Evolutionary conservation across 2,888 invertebrate species (phyloP), one percentile per base, ranked within the genome.

Genomic region (Acleris laterana): DNA sequence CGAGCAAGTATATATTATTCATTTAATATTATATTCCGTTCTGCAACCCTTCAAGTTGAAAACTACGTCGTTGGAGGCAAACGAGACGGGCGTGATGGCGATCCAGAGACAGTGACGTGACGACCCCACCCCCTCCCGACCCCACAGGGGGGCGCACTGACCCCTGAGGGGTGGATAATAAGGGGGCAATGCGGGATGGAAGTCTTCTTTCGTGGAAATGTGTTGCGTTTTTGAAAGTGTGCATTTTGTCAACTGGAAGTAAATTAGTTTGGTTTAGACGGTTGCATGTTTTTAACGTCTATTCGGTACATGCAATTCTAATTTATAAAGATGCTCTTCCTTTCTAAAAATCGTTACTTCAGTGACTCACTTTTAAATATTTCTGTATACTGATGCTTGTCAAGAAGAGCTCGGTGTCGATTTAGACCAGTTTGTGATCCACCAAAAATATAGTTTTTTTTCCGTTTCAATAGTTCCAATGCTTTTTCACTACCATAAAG

Each of bases 61-160:
- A 85, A 87, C 83, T 85, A 83, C 81, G 81, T 75, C 82, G 83
- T 84, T 83, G 85, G 87, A 88, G 87, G 85, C 84, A 88, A 89
- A 90, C 90, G 89, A 89, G 89, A 88, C 87, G 87, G 81, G 79
- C 85, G 85, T 87, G 87, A 87, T 84, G 88, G 87, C 87, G 88
- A 86, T 83, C 81, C 82, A 75, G 84, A 88, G 91, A 91, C 90
- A 91, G 89, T 92, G 92, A 92, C 90, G 91, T 90, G 91, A 92
- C 90, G 79, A 76, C 76, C 78, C 75, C 72, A 74, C 68, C 71
- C 75, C 75, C 74, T 69, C 78, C 71, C 72, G 49, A 63, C 75
- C 69, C 74, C 77, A 72, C 69, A 62, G 72, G 71, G 74, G 61
- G 68, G 75, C 79, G 82, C 38, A 81, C 78, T 81, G 82, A 82